Evolutionary conservation across 2,888 invertebrate genomes (phyloP), one percentile per base, ranked within the genome.

Genomic region (Embidobia sp.): DNA sequence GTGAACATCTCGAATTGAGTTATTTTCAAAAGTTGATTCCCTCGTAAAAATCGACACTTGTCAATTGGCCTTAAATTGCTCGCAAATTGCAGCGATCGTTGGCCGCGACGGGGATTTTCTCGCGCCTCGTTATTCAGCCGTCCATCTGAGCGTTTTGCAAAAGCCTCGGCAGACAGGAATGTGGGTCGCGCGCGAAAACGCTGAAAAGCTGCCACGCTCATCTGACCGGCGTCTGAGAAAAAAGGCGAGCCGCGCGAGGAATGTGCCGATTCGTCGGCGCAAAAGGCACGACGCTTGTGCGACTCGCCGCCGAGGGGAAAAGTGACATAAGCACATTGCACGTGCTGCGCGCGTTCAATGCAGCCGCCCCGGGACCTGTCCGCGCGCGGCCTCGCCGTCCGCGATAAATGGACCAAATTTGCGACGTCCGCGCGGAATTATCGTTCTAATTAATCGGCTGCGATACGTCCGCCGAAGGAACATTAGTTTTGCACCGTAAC

Each of bases 301-400:
- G 77, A 69, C 77, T 73, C 44, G 77, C 57, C 31, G 51, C 11
- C 33, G 31, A 22, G 40, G 19, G 40, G 37, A 48, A 44, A 53
- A 72, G 72, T 72, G 72, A 70, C 53, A 61, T 61, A 70, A 70
- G 67, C 77, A 59, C 59, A 64, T 63, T 77, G 73, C 77, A 73
- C 61, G 78, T 61, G 63, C 63, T 40, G 55, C 42, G 59, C 29
- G 53, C 67, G 51, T 44, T 70, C 57, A 70, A 59, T 70, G 51
- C 42, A 16, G 42, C 16, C 42, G 5, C 15, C 13, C 37, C 18
- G 46, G 46, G 42, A 22, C 55, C 35, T 15, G 46, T 16, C 13
- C 35, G 42, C 61, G 19, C 55, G 10, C 27, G 40, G 53, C 29
- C 31, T 40, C 55, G 57, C 35, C 16, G 26, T 27, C 7, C 10